Evolutionary conservation across 2,888 invertebrate species (phyloP), one percentile per base, ranked within the genome.

Genomic region (Melinaea menophilus): DNA sequence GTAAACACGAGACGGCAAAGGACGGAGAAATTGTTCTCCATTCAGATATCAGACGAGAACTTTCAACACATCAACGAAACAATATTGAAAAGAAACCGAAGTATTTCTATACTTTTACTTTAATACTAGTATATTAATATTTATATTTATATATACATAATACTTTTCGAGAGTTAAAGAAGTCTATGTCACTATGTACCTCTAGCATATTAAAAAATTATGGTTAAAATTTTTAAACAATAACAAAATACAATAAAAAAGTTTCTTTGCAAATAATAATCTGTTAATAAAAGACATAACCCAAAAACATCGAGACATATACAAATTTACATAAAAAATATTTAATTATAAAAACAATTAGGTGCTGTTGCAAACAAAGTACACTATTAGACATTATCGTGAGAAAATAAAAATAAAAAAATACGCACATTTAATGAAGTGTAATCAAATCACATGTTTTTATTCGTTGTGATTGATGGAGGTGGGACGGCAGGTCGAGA

Each of bases 361-460:
- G 7, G 9, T 7, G 31, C 51, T 31, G 31, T 3, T 51, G 41
- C 60, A 61, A 64, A 58, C 55, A 45, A n/a, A 45, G 7, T 57
- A 59, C 57, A 46, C 34, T 47, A 62, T 46, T 58, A 58, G 65
- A 59, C 54, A 58, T 61, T 54, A 45, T 65, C 67, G 65, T 64
- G 66, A 58, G 63, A 67, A 63, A 66, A 64, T 68, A 65, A 69
- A 62, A 58, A 37, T 41, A 62, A 70, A 68, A 72, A 60, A 66
- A 47, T 62, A 59, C 74, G 71, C 72, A 78, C 71, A 66, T 73
- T 71, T 78, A 76, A 79, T 78, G 78, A 82, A 78, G 81, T 80
- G 77, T 79, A 82, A 85, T 83, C 78, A 81, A 80, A 82, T 81
- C 74, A 74, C 73, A 79, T 81, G 82, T 81, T 84, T 83, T 82